These are phyloP conservation scores for Poicephalus gulielmi DNA, from an alignment of 2,113 vertebrate species.

Conservation along the genomic window DNA sequence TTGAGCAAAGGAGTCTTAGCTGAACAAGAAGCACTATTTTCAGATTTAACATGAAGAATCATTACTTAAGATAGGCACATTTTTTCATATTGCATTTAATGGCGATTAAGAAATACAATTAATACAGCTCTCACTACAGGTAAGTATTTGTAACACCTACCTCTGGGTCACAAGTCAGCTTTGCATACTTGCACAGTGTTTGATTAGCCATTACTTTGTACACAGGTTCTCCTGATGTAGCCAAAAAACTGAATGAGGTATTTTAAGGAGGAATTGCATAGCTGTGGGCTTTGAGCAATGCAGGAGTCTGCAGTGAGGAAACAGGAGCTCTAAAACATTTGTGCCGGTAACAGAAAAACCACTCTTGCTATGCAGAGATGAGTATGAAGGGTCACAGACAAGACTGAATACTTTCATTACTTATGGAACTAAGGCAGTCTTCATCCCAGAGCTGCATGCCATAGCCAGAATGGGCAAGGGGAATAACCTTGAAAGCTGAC, in stretches of 20 bases:
- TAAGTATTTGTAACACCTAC: conserved; percentile 68
- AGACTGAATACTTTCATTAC: background rate
- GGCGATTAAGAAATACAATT: background rate
- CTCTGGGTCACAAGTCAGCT: conserved; percentile 86
- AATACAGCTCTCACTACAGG: background rate
- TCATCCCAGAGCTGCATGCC: background rate
- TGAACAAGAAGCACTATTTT: background rate
- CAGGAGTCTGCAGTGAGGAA: background rate
- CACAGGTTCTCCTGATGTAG: conserved; percentile 88
- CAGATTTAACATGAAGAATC: background rate
- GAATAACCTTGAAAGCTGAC: background rate
- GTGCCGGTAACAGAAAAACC: background rate
- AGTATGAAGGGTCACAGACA: background rate
- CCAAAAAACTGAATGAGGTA: conserved; percentile 82
- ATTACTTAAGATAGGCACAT: background rate
- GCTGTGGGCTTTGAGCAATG: background rate
- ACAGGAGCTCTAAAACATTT: background rate
- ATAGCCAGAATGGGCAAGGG: background rate
- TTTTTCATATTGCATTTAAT: background rate
- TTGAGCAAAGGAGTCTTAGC: background rate
- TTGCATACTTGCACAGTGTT: conserved; percentile 84
- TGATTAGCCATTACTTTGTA: conserved; percentile 88
- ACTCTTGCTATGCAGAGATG: background rate
- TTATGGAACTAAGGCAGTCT: background rate
- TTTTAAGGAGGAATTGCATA: conserved; percentile 72